phyloP scores from a whole-genome alignment of 2,113 vertebrate genomes.

The Neogobius melanostomus region DNA sequence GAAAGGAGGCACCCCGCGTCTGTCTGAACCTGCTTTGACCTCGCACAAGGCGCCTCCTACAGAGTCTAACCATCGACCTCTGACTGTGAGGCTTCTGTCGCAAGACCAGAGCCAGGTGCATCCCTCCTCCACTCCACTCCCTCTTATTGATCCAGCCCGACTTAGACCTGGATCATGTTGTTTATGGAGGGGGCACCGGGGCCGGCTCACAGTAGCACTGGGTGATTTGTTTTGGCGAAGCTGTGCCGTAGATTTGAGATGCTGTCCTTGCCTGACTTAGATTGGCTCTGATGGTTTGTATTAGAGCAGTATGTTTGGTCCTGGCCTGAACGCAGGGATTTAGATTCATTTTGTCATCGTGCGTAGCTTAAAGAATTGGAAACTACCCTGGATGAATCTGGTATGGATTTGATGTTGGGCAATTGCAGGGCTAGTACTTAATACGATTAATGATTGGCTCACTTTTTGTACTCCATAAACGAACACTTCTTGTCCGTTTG shows the following conservation, averaged over 20 bases:
- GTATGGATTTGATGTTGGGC: not conserved
- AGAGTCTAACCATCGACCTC: not conserved
- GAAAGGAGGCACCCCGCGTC: not conserved
- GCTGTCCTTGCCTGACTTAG: not conserved
- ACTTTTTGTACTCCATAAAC: no score
- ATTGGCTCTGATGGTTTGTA: not conserved
- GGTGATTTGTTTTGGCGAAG: not conserved
- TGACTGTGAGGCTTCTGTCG: not conserved
- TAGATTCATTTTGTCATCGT: not conserved
- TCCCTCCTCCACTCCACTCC: not conserved
- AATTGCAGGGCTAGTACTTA: no score
- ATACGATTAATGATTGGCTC: no score
- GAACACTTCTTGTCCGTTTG: no score
- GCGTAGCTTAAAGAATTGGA: not conserved
- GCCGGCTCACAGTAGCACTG: not conserved
- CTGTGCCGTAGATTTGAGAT: not conserved
- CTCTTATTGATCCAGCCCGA: constrained; percentile 2
- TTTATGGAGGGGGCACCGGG: not conserved
- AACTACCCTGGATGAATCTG: not conserved
- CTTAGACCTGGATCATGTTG: not conserved
- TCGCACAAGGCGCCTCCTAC: not conserved
- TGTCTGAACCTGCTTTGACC: not conserved
- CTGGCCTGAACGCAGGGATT: not conserved
- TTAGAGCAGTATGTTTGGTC: not conserved
- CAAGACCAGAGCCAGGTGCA: not conserved